Base-by-base conservation (phyloP, 2,797 vertebrate species). In the Rhinichthys osculus region DNA sequence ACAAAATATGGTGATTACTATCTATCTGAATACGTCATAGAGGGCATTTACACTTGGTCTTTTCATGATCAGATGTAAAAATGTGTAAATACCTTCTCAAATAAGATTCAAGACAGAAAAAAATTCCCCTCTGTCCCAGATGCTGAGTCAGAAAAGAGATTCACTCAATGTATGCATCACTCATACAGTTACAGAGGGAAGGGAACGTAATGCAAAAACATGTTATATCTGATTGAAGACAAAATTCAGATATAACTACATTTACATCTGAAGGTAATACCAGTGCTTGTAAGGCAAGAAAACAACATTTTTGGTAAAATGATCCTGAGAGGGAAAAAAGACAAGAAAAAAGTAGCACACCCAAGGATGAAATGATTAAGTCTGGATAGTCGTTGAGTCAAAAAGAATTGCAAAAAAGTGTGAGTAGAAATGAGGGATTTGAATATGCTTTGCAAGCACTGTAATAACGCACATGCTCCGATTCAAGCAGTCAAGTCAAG, bases 211-310 rank as follows among this genome's bases (percentile, higher is more conserved):
- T 27, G 16, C 14, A 69, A 54, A 67, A 35, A 77, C 72, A 54
- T 52, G 72, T 77, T 77, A 66, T 84, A 77, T 84, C 73, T 84
- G 33, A 54, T 84, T 54, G 33, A 62, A 57, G 59, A 50, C 47
- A 52, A 67, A 67, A 69, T n/a, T 77, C 44, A 77, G 72, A 76
- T 77, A 77, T 66, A 76, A 69, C 62, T 42, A 69, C 21, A n/a
- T 67, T 74, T 54, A 50, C 44, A 84, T 78, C n/a, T 54, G 72
- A 77, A 16, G 44, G 47, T 5, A 42, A 42, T 30, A 54, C 23
- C 62, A 84, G 62, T 2, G 5, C 82, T 77, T 54, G 62, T 35
- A 77, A 77, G 73, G 59, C 44, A 69, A 35, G 5, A 71, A 57
- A 76, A 62, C 27, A 50, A n/a, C 1, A 3, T 47, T 8, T 35